Evolutionary conservation across 2,113 vertebrate species (phyloP), one percentile per base, ranked within the genome.

Genomic region (Rattus rattus): DNA sequence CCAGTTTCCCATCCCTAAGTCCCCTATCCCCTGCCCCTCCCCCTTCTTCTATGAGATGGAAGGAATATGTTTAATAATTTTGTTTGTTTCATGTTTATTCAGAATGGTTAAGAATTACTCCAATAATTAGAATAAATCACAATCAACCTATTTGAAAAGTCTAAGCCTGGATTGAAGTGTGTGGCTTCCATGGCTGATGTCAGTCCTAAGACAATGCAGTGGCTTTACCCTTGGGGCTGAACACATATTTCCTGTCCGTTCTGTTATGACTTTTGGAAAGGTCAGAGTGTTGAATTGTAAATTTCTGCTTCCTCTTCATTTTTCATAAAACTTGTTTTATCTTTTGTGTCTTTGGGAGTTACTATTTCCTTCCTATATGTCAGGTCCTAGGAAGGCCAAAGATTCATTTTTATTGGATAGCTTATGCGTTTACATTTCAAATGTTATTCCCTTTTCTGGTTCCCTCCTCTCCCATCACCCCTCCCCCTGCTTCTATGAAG

Each of bases 61-160:
- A 90, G 77, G 7, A 75, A 7, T 43, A 52, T 76, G 19, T 33
- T 30, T 90, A 77, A 54, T 94, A 56, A 36, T 83, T 94, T 84
- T 90, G 86, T 73, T 86, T 39, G 17, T 94, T 87, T 94, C 28
- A 77, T 65, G 63, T 88, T 91, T 79, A 2, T 69, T 73, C 30
- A 61, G 30, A 84, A 49, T 73, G 47, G 70, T 14, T 54, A 30
- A 39, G 24, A 91, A 26, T 77, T 88, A 17, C 39, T 88, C 63
- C 49, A 49, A 0, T 76, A 92, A 56, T 91, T 43, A 47, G 70
- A 80, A 36, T 22, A 69, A 56, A 54, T 47, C 36, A 36, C 6
- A 12, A 1, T 70, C 54, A 63, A 36, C 88, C 59, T 80, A 28
- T 86, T 85, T 92, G 28, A 75, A 9, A 93, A n/a, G 39, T 16